Conservation (phyloP, 2,797 vertebrate genomes). For the Linurgus olivaceus region DNA sequence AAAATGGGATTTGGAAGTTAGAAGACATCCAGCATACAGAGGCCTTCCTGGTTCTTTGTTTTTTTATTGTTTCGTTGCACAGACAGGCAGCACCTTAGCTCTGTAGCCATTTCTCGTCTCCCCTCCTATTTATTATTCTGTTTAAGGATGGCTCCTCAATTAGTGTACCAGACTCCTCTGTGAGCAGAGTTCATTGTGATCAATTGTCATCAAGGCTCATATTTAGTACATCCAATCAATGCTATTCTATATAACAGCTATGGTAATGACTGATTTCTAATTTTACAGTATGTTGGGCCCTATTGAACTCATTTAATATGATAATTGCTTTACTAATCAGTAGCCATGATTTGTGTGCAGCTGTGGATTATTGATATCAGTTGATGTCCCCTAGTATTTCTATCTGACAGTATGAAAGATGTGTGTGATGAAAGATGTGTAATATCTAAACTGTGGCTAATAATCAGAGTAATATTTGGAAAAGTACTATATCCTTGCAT, state of each 20-base stretch:
- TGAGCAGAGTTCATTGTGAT: slow-evolving; percentile 20
- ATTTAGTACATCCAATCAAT: slow-evolving; percentile 20
- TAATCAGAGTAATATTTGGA: not conserved
- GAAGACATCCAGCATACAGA: not conserved
- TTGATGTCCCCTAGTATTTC: not conserved
- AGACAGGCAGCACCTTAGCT: not conserved
- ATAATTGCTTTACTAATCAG: slow-evolving; percentile 56
- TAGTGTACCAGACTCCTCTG: not conserved
- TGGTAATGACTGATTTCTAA: slow-evolving; percentile 33
- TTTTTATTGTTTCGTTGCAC: not conserved
- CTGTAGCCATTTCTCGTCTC: not conserved
- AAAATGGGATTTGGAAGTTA: not conserved
- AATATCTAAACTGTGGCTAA: not conserved
- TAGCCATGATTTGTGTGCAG: slow-evolving; percentile 14
- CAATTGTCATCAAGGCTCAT: slow-evolving; percentile 27
- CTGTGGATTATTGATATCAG: not conserved
- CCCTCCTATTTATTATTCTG: not conserved
- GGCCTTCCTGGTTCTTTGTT: not conserved
- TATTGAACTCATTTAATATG: slow-evolving; percentile 61
- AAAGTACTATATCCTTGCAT: not conserved
- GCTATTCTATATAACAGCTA: not conserved
- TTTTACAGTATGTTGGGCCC: slow-evolving; percentile 43
- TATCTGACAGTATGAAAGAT: not conserved
- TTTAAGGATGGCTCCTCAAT: slow-evolving; percentile 6
- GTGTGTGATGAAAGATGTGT: not conserved